phyloP scores from a whole-genome alignment of 1,140 invertebrate species.

The Sinonovacula constricta region DNA sequence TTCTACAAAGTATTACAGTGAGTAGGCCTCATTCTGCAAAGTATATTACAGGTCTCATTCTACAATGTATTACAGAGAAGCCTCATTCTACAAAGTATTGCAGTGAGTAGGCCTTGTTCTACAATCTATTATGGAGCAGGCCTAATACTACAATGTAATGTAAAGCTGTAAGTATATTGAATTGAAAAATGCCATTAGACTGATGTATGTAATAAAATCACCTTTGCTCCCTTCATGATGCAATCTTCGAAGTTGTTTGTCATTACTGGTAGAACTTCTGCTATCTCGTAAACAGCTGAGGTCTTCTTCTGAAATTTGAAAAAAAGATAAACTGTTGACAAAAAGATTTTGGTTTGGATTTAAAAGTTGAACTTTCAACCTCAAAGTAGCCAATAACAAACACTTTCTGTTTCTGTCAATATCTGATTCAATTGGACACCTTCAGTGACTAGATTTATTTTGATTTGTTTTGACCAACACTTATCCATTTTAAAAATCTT shows the following conservation, averaged over 20 bases:
- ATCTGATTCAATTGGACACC: too few species aligned
- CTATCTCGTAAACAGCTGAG: conserved; percentile 75
- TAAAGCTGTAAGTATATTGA: not conserved
- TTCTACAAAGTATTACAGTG: conserved; percentile 15
- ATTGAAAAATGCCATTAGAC: too few species aligned
- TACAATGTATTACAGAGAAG: not conserved
- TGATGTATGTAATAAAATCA: too few species aligned
- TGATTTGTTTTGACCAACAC: too few species aligned
- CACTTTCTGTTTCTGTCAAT: too few species aligned
- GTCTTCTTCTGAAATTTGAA: conserved; percentile 70
- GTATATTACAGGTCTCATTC: not conserved
- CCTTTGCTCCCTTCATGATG: conserved; percentile 76
- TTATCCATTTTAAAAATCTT: too few species aligned
- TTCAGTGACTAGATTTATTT: too few species aligned
- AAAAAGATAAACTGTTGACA: too few species aligned
- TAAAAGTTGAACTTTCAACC: too few species aligned
- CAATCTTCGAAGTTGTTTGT: conserved; percentile 78
- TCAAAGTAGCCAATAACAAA: too few species aligned
- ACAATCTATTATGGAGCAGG: not conserved
- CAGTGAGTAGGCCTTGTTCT: conserved; percentile 75
- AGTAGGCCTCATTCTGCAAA: conserved; percentile 74
- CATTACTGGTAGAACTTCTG: conserved; percentile 76
- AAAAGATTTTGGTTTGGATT: too few species aligned
- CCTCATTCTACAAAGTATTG: not conserved
- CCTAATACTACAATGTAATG: not conserved